Evolutionary conservation across 2,888 invertebrate species (phyloP).

Genomic region (Mesoligia furuncula): DNA sequence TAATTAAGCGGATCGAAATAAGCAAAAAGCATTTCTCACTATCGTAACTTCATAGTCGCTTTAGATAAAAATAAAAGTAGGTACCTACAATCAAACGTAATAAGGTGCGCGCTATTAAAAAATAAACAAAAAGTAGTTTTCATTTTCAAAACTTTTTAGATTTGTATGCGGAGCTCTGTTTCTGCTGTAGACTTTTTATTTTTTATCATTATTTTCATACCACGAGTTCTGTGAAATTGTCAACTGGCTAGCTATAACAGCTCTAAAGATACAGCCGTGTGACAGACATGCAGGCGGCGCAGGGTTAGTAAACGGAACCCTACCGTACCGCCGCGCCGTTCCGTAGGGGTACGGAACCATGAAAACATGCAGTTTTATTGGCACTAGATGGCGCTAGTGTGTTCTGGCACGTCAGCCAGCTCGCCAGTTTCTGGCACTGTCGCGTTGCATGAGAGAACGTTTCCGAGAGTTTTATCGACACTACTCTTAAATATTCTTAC

Average conservation of each 20-base stretch:
- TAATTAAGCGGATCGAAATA: neutral
- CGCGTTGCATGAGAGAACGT: slow-evolving; percentile 29
- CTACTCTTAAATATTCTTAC: slow-evolving; percentile 39
- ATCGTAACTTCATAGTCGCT: neutral
- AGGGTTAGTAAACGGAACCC: neutral
- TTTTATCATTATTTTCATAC: neutral
- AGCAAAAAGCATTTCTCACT: neutral
- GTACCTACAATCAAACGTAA: too few relatives aligned
- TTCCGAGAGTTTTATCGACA: slow-evolving; percentile 40
- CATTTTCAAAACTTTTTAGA: neutral
- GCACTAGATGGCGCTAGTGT: slow-evolving; percentile 41
- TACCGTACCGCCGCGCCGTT: neutral
- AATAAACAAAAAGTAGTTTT: neutral
- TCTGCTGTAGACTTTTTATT: too few relatives aligned
- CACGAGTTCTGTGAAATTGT: neutral
- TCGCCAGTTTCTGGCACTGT: slow-evolving; percentile 34
- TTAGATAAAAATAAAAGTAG: neutral
- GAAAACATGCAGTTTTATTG: slow-evolving; percentile 53
- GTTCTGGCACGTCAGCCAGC: slow-evolving; percentile 34
- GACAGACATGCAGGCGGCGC: neutral
- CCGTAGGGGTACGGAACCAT: neutral
- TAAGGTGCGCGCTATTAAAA: too few relatives aligned
- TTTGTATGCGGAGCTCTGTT: too few relatives aligned
- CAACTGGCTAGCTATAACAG: too few relatives aligned
- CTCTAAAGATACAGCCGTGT: neutral